Conservation (phyloP, 2,113 vertebrate species). For the Corythoichthys haematopterus region DNA sequence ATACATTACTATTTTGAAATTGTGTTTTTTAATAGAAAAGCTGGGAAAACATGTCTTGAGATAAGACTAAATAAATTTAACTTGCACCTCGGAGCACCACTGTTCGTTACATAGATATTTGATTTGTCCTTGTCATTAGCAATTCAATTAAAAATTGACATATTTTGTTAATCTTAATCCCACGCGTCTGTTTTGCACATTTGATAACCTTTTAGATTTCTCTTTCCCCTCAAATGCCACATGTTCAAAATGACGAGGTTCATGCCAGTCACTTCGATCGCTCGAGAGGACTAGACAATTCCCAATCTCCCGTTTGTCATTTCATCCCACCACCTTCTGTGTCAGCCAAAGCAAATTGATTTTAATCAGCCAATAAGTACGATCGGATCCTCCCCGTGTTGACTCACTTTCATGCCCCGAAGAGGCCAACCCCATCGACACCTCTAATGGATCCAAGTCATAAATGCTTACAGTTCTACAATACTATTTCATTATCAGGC, state of each 20-base stretch:
- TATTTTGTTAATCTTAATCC: conserved; percentile 26
- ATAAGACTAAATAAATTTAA: background rate
- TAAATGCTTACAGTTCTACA: conserved; percentile 46
- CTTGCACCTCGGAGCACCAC: background rate
- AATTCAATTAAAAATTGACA: conserved; percentile 3
- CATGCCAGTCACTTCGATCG: conserved; percentile 3
- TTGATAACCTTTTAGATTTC: conserved; percentile 43
- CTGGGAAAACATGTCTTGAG: background rate
- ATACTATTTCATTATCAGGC: conserved; percentile 42
- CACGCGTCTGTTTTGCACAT: conserved; percentile 34
- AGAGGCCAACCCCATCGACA: conserved; percentile 55
- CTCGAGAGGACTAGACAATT: conserved; percentile 30
- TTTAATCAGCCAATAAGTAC: conserved; percentile 61
- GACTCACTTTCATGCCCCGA: conserved; percentile 60
- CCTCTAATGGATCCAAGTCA: conserved; percentile 52
- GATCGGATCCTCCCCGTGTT: conserved; percentile 55
- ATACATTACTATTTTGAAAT: no score
- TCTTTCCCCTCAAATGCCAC: background rate
- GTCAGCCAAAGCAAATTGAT: conserved; percentile 61
- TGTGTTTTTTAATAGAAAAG: no score
- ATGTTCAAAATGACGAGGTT: conserved; percentile 27
- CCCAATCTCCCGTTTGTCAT: conserved; percentile 29
- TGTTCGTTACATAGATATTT: background rate
- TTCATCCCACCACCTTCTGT: conserved; percentile 38
- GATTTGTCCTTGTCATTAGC: conserved; percentile 17